Conservation (phyloP, 2,888 invertebrate genomes). For the Eilema sororculum region DNA sequence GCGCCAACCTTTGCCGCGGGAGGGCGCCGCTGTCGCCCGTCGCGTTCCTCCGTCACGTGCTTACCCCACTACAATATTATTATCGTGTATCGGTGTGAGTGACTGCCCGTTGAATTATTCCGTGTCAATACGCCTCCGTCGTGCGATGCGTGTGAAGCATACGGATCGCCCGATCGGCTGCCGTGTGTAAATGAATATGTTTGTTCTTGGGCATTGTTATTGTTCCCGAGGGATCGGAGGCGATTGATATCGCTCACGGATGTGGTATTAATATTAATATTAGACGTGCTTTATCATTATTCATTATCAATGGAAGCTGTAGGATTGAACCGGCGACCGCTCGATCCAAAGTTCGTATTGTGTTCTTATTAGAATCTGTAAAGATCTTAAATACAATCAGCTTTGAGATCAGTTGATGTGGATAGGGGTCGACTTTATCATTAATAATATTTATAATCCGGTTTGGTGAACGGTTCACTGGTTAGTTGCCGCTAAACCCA, state of each 20-base stretch:
- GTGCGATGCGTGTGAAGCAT: constrained; percentile 79
- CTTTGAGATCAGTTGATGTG: constrained; percentile 7
- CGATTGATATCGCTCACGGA: constrained; percentile 73
- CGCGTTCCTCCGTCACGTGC: constrained; percentile 69
- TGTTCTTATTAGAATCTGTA: constrained; percentile 46
- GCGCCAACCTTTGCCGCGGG: constrained; percentile 83
- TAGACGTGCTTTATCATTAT: constrained; percentile 57
- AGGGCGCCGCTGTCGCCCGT: constrained; percentile 74
- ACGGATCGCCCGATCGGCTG: constrained; percentile 70
- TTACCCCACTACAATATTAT: constrained; percentile 63
- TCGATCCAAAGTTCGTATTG: constrained; percentile 24
- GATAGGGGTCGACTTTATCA: constrained; percentile 34
- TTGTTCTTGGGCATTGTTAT: constrained; percentile 78
- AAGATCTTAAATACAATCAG: constrained; percentile 20
- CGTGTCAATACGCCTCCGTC: constrained; percentile 73
- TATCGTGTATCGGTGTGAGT: constrained; percentile 76
- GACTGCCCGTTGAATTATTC: constrained; percentile 74
- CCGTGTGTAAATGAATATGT: constrained; percentile 78
- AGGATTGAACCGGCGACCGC: constrained; percentile 24
- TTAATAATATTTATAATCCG: constrained; percentile 53
- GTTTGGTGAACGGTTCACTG: constrained; percentile 37
- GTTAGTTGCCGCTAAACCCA: constrained; percentile 19
- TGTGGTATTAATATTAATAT: constrained; percentile 67
- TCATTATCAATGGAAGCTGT: constrained; percentile 43
- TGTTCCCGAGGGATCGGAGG: constrained; percentile 69